Conservation (phyloP, 2,888 invertebrate species). For the Andricus quercusramuli region DNA sequence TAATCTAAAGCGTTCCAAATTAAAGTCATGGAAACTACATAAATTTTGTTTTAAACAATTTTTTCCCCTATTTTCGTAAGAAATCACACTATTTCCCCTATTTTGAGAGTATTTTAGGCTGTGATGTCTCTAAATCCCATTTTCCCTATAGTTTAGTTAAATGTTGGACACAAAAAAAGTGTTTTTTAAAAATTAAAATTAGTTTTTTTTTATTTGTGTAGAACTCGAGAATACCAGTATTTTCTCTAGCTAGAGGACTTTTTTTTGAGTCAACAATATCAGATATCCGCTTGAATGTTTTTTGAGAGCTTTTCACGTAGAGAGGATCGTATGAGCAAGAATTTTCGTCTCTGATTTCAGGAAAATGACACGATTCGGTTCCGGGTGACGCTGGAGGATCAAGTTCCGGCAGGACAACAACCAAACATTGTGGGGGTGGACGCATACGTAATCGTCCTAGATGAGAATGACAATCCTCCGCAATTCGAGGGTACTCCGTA, state of each 20-base stretch:
- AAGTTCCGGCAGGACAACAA: constrained; percentile 81
- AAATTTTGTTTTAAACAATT: no score
- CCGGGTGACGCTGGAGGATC: constrained; percentile 90
- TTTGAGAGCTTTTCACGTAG: background rate
- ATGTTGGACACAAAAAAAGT: no score
- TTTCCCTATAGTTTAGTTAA: no score
- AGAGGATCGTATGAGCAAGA: background rate
- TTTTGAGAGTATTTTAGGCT: no score
- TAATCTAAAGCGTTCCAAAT: no score
- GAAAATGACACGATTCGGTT: constrained; percentile 89
- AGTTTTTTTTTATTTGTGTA: no score
- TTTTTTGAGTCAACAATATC: background rate
- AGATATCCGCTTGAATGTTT: background rate
- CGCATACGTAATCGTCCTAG: constrained; percentile 90
- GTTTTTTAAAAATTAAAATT: no score
- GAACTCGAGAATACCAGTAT: no score
- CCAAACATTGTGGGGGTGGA: constrained; percentile 88
- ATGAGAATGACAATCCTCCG: constrained; percentile 94
- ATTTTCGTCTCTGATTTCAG: constrained; percentile 78
- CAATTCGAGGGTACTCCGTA: constrained; percentile 86
- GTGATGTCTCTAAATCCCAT: no score
- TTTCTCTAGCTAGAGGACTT: background rate
- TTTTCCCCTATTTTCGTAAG: no score
- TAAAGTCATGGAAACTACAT: no score
- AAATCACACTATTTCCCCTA: no score